Evolutionary conservation across 2,888 invertebrate species (phyloP), one percentile per base, ranked within the genome.

Genomic region (Rosalia funebris): DNA sequence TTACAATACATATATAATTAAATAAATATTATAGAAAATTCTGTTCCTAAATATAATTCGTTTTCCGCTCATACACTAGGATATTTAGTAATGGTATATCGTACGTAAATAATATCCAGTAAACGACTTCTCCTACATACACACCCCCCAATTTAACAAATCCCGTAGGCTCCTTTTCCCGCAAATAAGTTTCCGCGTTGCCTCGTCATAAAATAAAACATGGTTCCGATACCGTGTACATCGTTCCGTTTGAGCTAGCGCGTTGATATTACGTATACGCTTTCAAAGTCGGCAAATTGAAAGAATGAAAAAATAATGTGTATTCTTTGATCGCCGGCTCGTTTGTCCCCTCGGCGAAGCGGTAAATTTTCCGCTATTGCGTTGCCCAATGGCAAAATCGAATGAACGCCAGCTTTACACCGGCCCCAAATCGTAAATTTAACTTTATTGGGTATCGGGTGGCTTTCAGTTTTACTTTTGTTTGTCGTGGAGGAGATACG

Each of bases 401-500:
- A 45, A 47, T 41, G 56, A 56, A 37, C 44, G 36, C 19, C 20
- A 31, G 25, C 34, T 48, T 39, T 45, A 37, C 48, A 41, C 48
- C 32, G 41, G 47, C 9, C 31, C 41, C 32, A 2, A 53, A 48
- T 47, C 56, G 46, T 47, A 56, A 56, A 56, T 56, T 47, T 39
- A 53, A 53, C 42, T 53, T 53, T 53, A 53, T 53, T 41, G 53
- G 53, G 53, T 53, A 53, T 53, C 53, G 53, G 53, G 42, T 42
- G 53, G 42, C 53, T 53, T 53, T 32, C 42, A 42, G 53, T 53
- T 53, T 53, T 15, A 39, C 16, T 50, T 32, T 53, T 53, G 53
- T 53, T 53, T 53, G 53, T 31, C 15, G 41, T 53, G 34, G 17
- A 16, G 15, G 42, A 42, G 53, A 42, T 53, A 42, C 42, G 53